Evolutionary conservation across 1,140 invertebrate genomes (phyloP).

Genomic region (Cecropterus lyciades): DNA sequence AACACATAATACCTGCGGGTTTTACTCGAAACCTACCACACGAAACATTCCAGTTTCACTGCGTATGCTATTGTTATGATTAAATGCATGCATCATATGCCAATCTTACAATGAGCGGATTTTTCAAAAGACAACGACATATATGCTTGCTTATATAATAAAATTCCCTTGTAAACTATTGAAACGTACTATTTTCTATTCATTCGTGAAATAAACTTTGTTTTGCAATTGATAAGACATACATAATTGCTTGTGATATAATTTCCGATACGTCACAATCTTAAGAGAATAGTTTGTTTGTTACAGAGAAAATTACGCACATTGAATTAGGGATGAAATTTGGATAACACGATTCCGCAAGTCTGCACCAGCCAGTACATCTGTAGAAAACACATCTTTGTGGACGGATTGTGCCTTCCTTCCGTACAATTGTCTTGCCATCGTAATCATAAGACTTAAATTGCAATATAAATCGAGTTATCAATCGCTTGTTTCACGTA

Average conservation of each 20-base stretch:
- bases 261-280: too few species aligned
- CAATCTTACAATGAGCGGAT: constrained; percentile 18
- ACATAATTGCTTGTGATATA: too few species aligned
- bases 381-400: constrained; percentile 51
- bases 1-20: constrained; percentile 53
- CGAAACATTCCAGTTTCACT: constrained; percentile 24
- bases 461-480: constrained; percentile 2
- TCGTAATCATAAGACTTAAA: constrained; percentile 6
- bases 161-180: neutral
- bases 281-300: too few species aligned
- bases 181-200: neutral
- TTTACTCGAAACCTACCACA: constrained; percentile 40
- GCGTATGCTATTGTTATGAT: constrained; percentile 20
- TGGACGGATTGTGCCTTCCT: constrained; percentile 68
- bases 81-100: constrained; percentile 27
- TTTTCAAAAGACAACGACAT: neutral
- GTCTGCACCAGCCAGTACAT: constrained; percentile 19
- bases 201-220: neutral
- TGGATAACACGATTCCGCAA: too few species aligned
- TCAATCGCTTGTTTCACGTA: too few species aligned
- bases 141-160: constrained; percentile 11
- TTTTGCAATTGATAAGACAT: too few species aligned
- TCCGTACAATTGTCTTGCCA: constrained; percentile 27
- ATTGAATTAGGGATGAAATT: too few species aligned
- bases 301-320: too few species aligned